Evolutionary conservation across 1,140 invertebrate genomes (phyloP).

Genomic region (Temnothorax nylanderi): DNA sequence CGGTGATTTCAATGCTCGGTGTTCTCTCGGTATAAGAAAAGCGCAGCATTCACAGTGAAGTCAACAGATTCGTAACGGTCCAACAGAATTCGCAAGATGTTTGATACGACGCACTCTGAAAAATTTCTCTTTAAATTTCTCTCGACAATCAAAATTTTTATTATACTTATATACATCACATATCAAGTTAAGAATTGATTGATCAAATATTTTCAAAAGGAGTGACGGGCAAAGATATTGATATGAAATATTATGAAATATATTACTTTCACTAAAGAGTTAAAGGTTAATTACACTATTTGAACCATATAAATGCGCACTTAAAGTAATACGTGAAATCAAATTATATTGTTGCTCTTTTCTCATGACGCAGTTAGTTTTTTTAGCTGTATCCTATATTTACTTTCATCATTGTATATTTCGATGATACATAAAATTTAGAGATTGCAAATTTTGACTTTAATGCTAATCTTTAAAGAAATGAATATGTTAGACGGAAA

Average conservation of each 20-base stretch:
- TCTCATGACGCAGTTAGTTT: too few relatives aligned
- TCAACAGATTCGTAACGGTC: neutral
- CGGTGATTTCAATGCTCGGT: neutral
- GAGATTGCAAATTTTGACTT: neutral
- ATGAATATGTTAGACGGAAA: neutral
- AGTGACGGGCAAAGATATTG: neutral
- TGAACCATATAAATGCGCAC: too few relatives aligned
- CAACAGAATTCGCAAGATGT: neutral
- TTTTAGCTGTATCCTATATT: too few relatives aligned
- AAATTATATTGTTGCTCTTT: too few relatives aligned
- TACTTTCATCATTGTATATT: too few relatives aligned
- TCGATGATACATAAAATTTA: too few relatives aligned
- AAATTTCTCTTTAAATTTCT: neutral
- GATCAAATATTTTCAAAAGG: neutral
- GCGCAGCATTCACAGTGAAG: neutral
- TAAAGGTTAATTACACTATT: neutral
- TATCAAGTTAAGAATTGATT: neutral
- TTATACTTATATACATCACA: neutral
- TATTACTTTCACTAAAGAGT: neutral
- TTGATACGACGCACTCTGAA: neutral
- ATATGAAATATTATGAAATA: neutral
- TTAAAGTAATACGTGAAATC: too few relatives aligned
- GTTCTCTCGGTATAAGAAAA: neutral
- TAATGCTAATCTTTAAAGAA: neutral
- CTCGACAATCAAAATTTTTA: neutral